Conservation (phyloP, 1,140 invertebrate species). For the Melanaphis sacchari region DNA sequence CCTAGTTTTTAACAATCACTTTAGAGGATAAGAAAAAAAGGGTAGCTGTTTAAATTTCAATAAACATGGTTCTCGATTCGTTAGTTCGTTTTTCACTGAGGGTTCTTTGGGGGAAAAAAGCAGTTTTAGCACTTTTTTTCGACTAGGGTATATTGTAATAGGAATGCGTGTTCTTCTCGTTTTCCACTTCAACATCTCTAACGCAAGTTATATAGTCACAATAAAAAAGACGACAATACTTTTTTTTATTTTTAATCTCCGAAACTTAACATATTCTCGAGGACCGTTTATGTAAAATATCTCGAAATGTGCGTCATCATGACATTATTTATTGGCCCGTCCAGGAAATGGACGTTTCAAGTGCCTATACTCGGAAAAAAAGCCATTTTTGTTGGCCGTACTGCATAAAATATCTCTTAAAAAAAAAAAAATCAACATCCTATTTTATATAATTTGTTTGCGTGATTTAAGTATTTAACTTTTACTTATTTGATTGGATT, state of each 20-base stretch:
- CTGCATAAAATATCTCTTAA: neutral
- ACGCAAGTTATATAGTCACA: conserved; percentile 9
- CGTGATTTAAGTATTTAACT: neutral
- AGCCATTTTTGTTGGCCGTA: neutral
- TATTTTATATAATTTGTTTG: neutral
- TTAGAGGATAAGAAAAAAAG: neutral
- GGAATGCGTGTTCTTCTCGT: neutral
- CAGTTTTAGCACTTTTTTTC: conserved; percentile 49
- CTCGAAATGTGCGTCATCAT: conserved; percentile 31
- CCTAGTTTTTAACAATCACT: conserved; percentile 6
- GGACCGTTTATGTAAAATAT: conserved; percentile 44
- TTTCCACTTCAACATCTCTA: conserved; percentile 49
- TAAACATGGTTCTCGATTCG: conserved; percentile 49
- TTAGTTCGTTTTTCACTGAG: conserved; percentile 38
- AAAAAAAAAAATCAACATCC: neutral
- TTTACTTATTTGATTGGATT: neutral
- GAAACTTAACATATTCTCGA: conserved; percentile 47
- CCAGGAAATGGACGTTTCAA: conserved; percentile 26
- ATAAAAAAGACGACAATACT: conserved; percentile 33
- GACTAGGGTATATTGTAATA: conserved; percentile 7
- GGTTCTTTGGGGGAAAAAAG: conserved; percentile 41
- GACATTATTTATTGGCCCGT: conserved; percentile 33
- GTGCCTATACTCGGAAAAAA: conserved; percentile 17
- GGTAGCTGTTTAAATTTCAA: conserved; percentile 54
- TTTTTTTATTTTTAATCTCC: conserved; percentile 52